Evolutionary conservation across 2,113 vertebrate genomes (phyloP).

Genomic region (Bucco capensis): DNA sequence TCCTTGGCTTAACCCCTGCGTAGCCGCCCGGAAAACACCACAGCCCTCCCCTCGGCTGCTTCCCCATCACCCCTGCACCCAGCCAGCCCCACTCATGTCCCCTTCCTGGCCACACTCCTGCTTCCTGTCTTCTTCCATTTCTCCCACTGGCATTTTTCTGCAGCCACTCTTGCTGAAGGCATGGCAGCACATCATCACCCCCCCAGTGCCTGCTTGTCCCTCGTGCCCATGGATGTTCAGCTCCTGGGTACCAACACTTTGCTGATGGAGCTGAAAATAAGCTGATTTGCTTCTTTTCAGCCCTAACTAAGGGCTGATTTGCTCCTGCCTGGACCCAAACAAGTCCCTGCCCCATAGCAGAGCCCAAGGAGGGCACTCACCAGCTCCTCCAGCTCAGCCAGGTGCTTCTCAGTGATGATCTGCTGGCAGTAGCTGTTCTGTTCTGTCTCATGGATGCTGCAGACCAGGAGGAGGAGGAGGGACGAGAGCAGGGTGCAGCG

Average conservation of each 20-base stretch:
- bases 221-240: background rate
- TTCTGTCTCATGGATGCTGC: conserved; percentile 31
- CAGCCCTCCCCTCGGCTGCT: background rate
- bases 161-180: background rate
- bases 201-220: background rate
- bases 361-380: conserved; percentile 48
- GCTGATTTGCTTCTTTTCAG: background rate
- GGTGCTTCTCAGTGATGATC: conserved; percentile 62
- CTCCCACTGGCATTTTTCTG: background rate
- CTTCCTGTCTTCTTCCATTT: background rate
- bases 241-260: background rate
- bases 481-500: conserved; percentile 37
- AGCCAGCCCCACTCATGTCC: background rate
- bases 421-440: conserved; percentile 62
- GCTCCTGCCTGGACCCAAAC: rapidly evolving
- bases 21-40: background rate
- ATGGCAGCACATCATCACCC: rapidly evolving
- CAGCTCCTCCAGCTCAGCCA: conserved; percentile 65
- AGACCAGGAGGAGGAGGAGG: conserved; percentile 58
- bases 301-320: background rate
- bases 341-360: rapidly evolving
- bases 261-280: background rate
- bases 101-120: background rate
- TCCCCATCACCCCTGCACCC: background rate
- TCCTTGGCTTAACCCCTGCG: conserved; percentile 57